Base-by-base conservation (phyloP, 2,113 vertebrate genomes). In the Myotis brandtii region DNA sequence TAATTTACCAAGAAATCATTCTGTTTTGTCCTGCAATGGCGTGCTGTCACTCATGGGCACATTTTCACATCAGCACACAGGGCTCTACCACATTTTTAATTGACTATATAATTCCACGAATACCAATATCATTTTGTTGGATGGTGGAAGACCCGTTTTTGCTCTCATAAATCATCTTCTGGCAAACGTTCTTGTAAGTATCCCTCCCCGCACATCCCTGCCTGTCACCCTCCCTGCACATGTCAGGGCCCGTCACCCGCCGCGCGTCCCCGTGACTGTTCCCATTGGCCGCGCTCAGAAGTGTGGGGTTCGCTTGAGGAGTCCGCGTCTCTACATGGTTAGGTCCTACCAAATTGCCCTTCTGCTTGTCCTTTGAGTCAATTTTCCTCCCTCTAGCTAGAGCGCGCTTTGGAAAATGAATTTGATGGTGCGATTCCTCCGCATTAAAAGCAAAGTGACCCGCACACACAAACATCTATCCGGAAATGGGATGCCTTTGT, bases 121-220 rank as follows among this genome's bases (percentile, higher is more conserved):
- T 21, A 17, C 23, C 20, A 4, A 52, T 43, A 21, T 50, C 25
- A 8, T 9, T 89, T 23, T 30, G 69, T 32, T 54, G 32, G 9
- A 7, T 1, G 2, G 6, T 2, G 13, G 40, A 43, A 21, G 43
- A 54, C n/a, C 30, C 37, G 18, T 16, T 10, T 43, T 32, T 21
- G 27, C 25, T 72, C n/a, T 46, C 30, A 25, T 5, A 46, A 79
- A 86, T 13, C 59, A 30, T 16, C 4, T 4, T 23, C 16, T 3
- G 6, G 69, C 13, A 37, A 40, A 81, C 32, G 18, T 4, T 56
- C 62, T 3, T 34, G n/a, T 43, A 20, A 8, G 11, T 0, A 5
- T 2, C 6, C 25, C 25, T 6, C 5, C 1, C 8, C 0, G 0
- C 8, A 1, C 16, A 2, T 4, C 1, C 11, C 59, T 56, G 21